Evolutionary conservation across 2,797 vertebrate species (phyloP).

Genomic region (Decapterus maruadsi): DNA sequence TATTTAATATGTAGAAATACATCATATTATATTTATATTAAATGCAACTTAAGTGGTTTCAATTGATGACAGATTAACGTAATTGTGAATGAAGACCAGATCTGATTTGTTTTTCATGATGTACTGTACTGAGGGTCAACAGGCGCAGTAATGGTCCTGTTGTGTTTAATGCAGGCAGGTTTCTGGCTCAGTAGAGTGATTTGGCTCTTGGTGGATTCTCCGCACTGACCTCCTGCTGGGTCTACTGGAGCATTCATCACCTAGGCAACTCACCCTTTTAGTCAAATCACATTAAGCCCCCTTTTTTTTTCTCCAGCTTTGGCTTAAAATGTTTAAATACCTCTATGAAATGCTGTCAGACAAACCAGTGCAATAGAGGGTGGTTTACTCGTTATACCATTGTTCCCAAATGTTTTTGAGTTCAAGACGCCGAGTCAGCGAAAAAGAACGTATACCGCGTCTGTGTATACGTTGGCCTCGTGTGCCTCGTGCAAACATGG

Average conservation of each 20-base stretch:
- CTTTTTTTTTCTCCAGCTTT: conserved; percentile 31
- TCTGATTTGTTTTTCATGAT: conserved; percentile 13
- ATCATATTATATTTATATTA: neutral
- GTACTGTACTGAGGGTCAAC: conserved; percentile 11
- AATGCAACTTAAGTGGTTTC: neutral
- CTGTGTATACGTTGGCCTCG: conserved; percentile 1
- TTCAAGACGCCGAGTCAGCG: conserved; percentile 23
- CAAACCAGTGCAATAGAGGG: conserved; percentile 15
- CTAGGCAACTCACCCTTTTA: conserved; percentile 70
- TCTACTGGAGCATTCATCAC: conserved; percentile 73
- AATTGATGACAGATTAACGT: neutral
- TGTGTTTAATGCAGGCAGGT: conserved; percentile 36
- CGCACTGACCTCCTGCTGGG: conserved; percentile 66
- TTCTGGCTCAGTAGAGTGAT: conserved; percentile 52
- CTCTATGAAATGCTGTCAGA: conserved; percentile 31
- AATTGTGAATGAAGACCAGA: neutral
- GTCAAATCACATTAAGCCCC: conserved; percentile 65
- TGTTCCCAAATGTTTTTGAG: conserved; percentile 33
- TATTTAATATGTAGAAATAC: neutral
- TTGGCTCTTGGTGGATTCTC: conserved; percentile 50
- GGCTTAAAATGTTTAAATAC: conserved; percentile 43
- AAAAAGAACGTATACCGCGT: neutral
- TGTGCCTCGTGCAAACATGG: conserved; percentile 57
- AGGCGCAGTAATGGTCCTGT: conserved; percentile 17
- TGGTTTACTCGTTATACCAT: conserved; percentile 7